These are phyloP conservation scores for Cephus spinipes DNA, from an alignment of 2,888 invertebrate species.

Conservation along the genomic window DNA sequence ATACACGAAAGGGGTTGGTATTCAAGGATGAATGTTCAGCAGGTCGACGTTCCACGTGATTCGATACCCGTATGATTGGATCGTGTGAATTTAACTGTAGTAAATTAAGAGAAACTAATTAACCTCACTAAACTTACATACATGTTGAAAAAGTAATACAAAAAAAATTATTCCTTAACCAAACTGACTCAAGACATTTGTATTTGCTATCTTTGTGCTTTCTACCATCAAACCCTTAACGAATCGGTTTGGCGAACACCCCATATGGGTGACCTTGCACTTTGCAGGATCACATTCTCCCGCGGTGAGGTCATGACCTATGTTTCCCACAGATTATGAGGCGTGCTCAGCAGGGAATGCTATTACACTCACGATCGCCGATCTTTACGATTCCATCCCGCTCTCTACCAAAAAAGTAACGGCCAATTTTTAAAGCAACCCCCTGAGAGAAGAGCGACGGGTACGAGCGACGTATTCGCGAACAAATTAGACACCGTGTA, in stretches of 20 bases:
- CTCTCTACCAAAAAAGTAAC: slow-evolving; percentile 37
- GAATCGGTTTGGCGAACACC: background rate
- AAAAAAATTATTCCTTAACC: background rate
- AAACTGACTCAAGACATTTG: background rate
- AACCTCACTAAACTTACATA: background rate
- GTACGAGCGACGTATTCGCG: slow-evolving; percentile 21
- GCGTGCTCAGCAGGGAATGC: slow-evolving; percentile 50
- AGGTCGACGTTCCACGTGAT: background rate
- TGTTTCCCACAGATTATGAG: slow-evolving; percentile 46
- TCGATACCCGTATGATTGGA: background rate
- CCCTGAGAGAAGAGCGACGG: slow-evolving; percentile 23
- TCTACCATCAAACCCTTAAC: background rate
- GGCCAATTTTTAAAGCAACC: slow-evolving; percentile 40
- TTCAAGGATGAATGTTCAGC: background rate
- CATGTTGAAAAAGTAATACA: background rate
- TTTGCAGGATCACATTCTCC: slow-evolving; percentile 4
- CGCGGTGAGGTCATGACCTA: slow-evolving; percentile 41
- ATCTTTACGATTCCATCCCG: slow-evolving; percentile 52
- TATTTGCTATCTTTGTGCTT: background rate
- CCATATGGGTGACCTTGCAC: slow-evolving; percentile 16
- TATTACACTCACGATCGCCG: slow-evolving; percentile 47
- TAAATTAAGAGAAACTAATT: background rate
- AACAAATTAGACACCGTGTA: background rate
- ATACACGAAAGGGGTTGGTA: background rate
- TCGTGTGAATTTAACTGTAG: background rate